These are phyloP conservation scores for Thalassaphorura encarpata DNA, from an alignment of 1,140 invertebrate species.

Conservation along the genomic window DNA sequence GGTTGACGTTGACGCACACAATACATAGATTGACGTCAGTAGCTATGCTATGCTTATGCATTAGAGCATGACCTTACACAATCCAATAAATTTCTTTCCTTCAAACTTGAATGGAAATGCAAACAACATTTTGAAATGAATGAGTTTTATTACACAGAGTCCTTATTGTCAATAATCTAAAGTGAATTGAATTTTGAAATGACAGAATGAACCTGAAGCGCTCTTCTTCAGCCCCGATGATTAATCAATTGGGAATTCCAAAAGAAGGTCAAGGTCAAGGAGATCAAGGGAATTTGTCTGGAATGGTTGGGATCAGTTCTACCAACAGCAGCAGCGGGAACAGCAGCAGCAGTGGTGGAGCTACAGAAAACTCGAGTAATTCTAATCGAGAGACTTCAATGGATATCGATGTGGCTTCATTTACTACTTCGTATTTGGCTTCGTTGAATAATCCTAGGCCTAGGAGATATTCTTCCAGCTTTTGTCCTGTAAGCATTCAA, in stretches of 20 bases:
- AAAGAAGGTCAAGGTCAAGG: background rate
- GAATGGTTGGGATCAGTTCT: too few relatives aligned
- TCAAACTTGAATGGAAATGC: background rate
- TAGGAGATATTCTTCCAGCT: conserved; percentile 30
- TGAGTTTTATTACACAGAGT: conserved; percentile 8
- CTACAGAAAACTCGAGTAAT: background rate
- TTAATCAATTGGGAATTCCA: conserved; percentile 27
- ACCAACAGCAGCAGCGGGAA: background rate
- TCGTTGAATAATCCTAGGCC: conserved; percentile 25
- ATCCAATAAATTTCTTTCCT: background rate
- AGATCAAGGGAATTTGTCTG: too few relatives aligned
- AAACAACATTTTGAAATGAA: conserved; percentile 21
- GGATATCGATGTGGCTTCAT: conserved; percentile 15
- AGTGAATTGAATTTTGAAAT: background rate
- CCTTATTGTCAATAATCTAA: background rate
- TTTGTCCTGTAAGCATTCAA: conserved; percentile 25
- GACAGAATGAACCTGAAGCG: conserved; percentile 29
- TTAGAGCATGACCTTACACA: background rate
- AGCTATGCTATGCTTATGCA: too few relatives aligned
- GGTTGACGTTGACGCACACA: conserved; percentile 1
- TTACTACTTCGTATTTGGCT: conserved; percentile 21
- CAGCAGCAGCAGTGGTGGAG: background rate
- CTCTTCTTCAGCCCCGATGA: conserved; percentile 32
- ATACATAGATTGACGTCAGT: too few relatives aligned
- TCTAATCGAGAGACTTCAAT: background rate